Evolutionary conservation across 1,140 invertebrate genomes (phyloP), one percentile per base, ranked within the genome.

Genomic region (Drosophila mauritiana): DNA sequence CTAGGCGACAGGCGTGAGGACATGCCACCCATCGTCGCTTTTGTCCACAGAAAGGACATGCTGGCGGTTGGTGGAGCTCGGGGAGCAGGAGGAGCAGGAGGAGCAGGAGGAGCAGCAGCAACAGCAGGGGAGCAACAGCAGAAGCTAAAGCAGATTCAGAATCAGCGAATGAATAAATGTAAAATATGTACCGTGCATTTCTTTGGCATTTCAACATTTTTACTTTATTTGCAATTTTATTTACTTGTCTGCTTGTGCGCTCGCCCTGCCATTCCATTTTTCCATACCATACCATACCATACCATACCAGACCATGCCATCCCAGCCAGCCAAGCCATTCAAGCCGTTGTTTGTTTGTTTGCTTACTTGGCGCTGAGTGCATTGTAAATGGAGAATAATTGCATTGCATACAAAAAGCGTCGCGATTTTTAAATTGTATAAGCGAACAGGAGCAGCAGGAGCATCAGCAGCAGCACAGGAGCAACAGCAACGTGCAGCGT

Each of bases 381-480:
- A 89, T 89, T 89, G 84, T 88, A 88, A 88, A 88, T 88, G 84
- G 76, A 88, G 68, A 84, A 89, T 88, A 88, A 88, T 88, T 88
- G 84, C 76, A 80, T 89, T 83, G 76, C 73, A 67, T 55, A 83
- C 58, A 67, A 79, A 83, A 78, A 77, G 42, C 73, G 77, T 70
- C 40, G 62, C 68, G 83, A 85, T 83, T 86, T 79, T 74, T 51
- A 69, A 82, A 88, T 85, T 85, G 62, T 73, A 73, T 65, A 77
- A 80, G 53, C 57, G 74, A 73, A 48, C 56, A 80, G 63, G 34
- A 67, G 55, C 55, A 46, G 36, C 12, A 69, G 37, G 4, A 52
- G 37, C 15, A 68, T 20, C 20, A 57, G 15, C 22, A 39, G 25
- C 43, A 48, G 20, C 31, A 63, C 13, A 42, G 6, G 6, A 36